Base-by-base conservation (phyloP, 2,113 vertebrate genomes). In the Apodemus speciosus region DNA sequence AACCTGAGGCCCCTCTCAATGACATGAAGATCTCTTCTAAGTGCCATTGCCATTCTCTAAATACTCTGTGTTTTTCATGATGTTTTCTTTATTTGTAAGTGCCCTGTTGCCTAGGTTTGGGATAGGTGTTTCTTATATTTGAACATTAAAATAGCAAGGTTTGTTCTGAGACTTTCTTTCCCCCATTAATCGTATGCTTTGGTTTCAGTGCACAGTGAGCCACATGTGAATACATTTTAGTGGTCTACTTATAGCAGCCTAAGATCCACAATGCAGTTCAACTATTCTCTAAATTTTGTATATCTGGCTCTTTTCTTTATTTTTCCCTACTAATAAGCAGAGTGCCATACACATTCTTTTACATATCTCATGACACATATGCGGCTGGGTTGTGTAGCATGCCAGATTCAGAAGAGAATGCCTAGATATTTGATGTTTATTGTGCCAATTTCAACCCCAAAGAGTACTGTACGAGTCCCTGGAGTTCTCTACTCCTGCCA, bases 361-460 rank as follows among this genome's bases (percentile, higher is more conserved):
- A 43, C 58, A 30, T 64, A 4, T 40, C 40, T 84, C 11, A 7
- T 69, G 89, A 73, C 60, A 85, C 66, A 14, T 94, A 32, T 15
- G 6, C 38, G 9, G 0, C 40, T 56, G 69, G 43, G 7, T 25
- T 86, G 3, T 40, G 35, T 27, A 25, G 30, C 62, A 27, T 51
- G 16, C 87, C 56, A 77, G n/a, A 20, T 75, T 92, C 85, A 84
- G 35, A 92, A 92, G 60, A 71, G 81, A 85, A 86, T 58, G 23
- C 20, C 73, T 88, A 85, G 73, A n/a, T 96, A 58, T 91, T 97
- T 86, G 71, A 51, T 60, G 68, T 27, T 60, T 58, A 21, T 35
- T 32, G 4, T 60, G 64, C 79, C 69, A 89, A 3, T 68, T 85
- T 76, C 46, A 9, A 88, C 32, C 77, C 60, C 49, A 64, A 88